These are phyloP conservation scores for Fragum whitleyi DNA, from an alignment of 2,888 invertebrate genomes.

Conservation along the genomic window DNA sequence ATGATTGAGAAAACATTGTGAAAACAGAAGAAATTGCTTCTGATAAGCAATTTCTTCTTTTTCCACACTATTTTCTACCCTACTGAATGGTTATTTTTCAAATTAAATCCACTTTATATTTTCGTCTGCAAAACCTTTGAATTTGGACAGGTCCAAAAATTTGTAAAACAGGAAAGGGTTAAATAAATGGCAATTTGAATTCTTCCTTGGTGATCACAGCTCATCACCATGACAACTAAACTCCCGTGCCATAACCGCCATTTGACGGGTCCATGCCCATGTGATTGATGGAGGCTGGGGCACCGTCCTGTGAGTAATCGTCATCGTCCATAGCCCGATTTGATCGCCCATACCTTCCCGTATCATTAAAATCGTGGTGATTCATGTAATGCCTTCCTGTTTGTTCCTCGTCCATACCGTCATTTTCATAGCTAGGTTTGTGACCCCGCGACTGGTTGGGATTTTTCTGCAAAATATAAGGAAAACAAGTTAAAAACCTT, in stretches of 20 bases:
- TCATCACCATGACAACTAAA: conserved; percentile 11
- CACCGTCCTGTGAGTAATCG: conserved; percentile 39
- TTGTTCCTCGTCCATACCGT: conserved; percentile 36
- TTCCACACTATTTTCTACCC: no score
- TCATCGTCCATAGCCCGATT: conserved; percentile 52
- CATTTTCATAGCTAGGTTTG: conserved; percentile 46
- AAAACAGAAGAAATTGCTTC: no score
- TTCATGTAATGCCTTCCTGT: neutral
- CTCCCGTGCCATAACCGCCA: conserved; percentile 50
- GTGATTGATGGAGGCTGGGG: conserved; percentile 38
- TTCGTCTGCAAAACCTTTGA: no score
- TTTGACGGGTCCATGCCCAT: conserved; percentile 33
- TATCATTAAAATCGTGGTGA: neutral
- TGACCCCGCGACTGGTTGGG: neutral
- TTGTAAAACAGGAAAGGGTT: no score
- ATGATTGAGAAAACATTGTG: no score
- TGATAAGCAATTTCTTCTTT: no score
- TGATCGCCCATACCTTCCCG: conserved; percentile 10
- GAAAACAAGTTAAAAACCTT: no score
- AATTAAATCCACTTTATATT: no score
- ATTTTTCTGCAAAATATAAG: neutral
- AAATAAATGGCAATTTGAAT: neutral
- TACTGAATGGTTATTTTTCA: no score
- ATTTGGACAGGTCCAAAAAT: no score
- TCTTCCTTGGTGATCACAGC: neutral